These are phyloP conservation scores for Smutsia gigantea DNA, from an alignment of 2,797 vertebrate species.

Conservation along the genomic window DNA sequence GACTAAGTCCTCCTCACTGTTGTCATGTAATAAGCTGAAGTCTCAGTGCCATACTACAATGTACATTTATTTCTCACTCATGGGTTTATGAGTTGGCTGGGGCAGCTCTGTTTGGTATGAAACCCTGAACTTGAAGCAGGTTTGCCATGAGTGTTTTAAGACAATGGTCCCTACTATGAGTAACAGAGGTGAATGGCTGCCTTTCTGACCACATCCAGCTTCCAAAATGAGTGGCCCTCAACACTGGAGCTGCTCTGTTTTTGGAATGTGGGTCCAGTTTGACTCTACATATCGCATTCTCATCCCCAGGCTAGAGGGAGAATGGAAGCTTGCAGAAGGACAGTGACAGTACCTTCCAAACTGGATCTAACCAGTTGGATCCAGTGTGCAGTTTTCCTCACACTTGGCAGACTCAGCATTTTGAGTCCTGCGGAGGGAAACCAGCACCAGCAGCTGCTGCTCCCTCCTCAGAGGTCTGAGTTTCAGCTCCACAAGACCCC, in stretches of 20 bases:
- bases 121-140: constrained; percentile 31
- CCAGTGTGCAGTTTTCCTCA: neutral
- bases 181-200: neutral
- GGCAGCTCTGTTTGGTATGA: neutral
- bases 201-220: constrained; percentile 39
- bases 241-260: neutral
- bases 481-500: neutral
- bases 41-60: neutral
- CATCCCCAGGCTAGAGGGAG: neutral
- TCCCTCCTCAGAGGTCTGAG: neutral
- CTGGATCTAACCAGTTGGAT: neutral
- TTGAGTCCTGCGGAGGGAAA: neutral
- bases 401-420: neutral
- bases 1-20: neutral
- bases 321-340: neutral
- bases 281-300: neutral
- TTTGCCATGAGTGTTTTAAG: constrained; percentile 29
- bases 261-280: neutral
- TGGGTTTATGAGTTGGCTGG: constrained; percentile 27
- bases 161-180: neutral
- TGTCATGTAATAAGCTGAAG: neutral
- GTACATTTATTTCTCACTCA: constrained; percentile 44
- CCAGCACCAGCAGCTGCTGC: neutral
- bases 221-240: constrained; percentile 33
- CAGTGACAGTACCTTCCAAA: neutral